These are phyloP conservation scores for Troides oblongomaculatus DNA, from an alignment of 2,888 invertebrate genomes.

Conservation along the genomic window DNA sequence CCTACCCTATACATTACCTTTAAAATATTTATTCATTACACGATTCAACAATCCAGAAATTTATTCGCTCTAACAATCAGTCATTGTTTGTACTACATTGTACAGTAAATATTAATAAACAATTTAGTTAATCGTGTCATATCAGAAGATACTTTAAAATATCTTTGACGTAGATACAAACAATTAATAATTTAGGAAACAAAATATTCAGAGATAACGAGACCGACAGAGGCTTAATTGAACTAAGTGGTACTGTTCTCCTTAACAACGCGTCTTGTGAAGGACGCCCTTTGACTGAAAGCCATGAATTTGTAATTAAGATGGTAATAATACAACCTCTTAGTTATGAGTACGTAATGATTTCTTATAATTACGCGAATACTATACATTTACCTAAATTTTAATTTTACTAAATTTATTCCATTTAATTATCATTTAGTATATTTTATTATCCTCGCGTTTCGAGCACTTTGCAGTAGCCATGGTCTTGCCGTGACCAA, in stretches of 20 bases:
- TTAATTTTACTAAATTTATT: no score
- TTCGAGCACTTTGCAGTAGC: no score
- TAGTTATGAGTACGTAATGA: background rate
- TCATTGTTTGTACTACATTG: no score
- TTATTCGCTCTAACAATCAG: background rate
- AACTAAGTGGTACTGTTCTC: slow-evolving; percentile 21
- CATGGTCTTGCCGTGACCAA: no score
- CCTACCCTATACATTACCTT: no score
- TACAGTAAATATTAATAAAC: no score
- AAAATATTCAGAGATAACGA: background rate
- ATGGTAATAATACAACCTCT: slow-evolving; percentile 6
- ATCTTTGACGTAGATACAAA: background rate
- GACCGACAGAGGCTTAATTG: slow-evolving; percentile 12
- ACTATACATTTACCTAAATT: background rate
- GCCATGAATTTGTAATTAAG: slow-evolving; percentile 22
- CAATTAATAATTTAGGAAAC: background rate
- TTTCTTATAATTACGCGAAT: background rate
- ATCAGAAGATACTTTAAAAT: no score
- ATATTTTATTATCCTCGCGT: no score
- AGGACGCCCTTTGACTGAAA: slow-evolving; percentile 20
- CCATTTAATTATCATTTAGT: no score
- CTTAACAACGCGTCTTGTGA: slow-evolving; percentile 16
- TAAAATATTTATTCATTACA: no score
- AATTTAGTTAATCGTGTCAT: background rate
- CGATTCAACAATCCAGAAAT: no score